phyloP scores from a whole-genome alignment of 2,113 vertebrate genomes.

The Lophotis ruficrista region DNA sequence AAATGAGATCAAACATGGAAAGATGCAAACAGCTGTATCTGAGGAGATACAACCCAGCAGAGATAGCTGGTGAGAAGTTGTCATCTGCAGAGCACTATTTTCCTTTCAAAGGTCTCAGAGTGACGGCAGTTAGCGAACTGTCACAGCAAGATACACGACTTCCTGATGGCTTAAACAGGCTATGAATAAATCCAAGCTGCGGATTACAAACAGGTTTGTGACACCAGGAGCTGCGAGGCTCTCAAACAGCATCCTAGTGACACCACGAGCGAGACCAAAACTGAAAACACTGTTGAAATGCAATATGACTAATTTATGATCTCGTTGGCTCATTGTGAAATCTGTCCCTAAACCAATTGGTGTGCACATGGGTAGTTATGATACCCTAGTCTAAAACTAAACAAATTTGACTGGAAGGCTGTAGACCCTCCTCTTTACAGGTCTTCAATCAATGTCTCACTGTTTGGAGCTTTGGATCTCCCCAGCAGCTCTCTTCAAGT shows the following conservation, averaged over 20 bases:
- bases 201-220: not conserved
- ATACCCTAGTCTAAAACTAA: not conserved
- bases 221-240: not conserved
- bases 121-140: not conserved
- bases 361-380: not conserved
- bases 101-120: not conserved
- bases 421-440: not conserved
- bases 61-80: not conserved
- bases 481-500: not conserved
- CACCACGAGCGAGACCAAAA: not conserved
- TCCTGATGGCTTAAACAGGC: not conserved
- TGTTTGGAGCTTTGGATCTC: not conserved
- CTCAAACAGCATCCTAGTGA: not conserved
- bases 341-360: not conserved
- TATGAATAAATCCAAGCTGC: not conserved
- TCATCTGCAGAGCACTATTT: not conserved
- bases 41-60: not conserved
- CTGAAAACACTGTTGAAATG: not conserved
- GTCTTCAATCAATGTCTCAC: not conserved
- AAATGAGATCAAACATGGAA: not conserved
- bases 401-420: not conserved
- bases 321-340: not conserved
- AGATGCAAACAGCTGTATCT: not conserved
- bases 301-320: not conserved
- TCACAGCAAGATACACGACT: not conserved